A percentile compares a stretch with the other conserved stretches of the same genome.
These are phyloP conservation scores for Pardalotus punctatus DNA, from an alignment of 2,113 vertebrate genomes.

Conservation along the genomic window DNA sequence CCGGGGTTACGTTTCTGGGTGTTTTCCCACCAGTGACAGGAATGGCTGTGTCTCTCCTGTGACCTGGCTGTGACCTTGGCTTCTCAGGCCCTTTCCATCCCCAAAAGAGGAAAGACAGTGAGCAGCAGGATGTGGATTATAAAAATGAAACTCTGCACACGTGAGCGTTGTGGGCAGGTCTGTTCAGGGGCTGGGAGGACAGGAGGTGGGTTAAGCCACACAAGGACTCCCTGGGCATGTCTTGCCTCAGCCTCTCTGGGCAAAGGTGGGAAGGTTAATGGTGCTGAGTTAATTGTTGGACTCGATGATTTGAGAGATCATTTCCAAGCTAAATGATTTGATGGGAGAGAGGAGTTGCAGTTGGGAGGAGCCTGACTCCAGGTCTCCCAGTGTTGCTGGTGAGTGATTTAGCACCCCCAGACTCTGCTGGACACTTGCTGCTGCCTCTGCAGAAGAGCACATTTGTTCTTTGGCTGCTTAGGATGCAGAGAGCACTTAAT, in stretches of 20 bases:
- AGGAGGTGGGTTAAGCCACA: background rate
- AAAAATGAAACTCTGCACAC: accelerated
- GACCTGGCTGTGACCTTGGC: accelerated
- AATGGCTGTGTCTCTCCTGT: background rate
- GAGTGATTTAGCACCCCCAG: background rate
- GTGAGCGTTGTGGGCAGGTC: background rate
- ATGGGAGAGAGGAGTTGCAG: background rate
- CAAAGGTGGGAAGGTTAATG: background rate
- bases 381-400: accelerated
- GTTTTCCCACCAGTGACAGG: background rate
- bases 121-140: background rate
- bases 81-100: background rate
- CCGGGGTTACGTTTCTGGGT: background rate
- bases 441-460: background rate
- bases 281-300: background rate
- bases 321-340: background rate
- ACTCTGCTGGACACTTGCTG: background rate
- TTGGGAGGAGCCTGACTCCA: background rate
- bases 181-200: background rate
- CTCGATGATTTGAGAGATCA: accelerated
- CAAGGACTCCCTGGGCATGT: background rate
- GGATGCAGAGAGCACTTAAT: background rate
- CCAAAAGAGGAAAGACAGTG: background rate
- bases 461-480: background rate
- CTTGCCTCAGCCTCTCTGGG: background rate